Base-by-base conservation (phyloP, 2,113 vertebrate genomes). In the Cathartes aura region DNA sequence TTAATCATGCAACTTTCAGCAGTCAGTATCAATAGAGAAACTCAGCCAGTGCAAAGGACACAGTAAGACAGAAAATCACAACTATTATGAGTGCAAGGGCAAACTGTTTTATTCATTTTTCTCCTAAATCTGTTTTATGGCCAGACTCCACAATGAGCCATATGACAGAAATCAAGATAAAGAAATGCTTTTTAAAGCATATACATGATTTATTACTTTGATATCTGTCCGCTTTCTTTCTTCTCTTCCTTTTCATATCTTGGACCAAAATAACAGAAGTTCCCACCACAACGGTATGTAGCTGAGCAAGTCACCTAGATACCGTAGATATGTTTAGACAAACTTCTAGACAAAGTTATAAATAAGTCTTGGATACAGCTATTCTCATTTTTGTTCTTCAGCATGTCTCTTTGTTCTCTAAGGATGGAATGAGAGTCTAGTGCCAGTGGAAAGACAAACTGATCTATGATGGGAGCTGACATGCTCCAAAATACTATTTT, bases 371-470 rank as follows among this genome's bases (percentile, higher is more conserved):
- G 95, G 88, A 95, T 82, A 87, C 73, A 87, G 90, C 95, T 92
- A 91, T 93, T 95, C 92, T 96, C 86, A 95, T 96, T 97, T 97
- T 96, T 95, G 96, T 89, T 95, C 91, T 95, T 92, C 93, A 96
- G 81, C 92, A 73, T 73, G 82, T 83, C 59, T 95, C 86, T 97
- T 95, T 97, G 95, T 97, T 95, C 95, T 96, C 62, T 58, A 94
- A 91, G 86, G 83, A 82, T 80, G 93, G 96, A 97, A 97, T 97
- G 90, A 97, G 89, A 94, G 40, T 76, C 62, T 71, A 92, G 80
- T 91, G 96, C 96, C 97, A 97, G 90, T 53, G 73, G 90, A 97
- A 97, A 95, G 93, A 97, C 74, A 96, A 97, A 91, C 73, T 94
- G 90, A 95, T 95, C 86, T 94, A 87, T 40, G 76, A 92, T 47